Evolutionary conservation across 2,797 vertebrate species (phyloP).

Genomic region (Pyrrhura leucotis): DNA sequence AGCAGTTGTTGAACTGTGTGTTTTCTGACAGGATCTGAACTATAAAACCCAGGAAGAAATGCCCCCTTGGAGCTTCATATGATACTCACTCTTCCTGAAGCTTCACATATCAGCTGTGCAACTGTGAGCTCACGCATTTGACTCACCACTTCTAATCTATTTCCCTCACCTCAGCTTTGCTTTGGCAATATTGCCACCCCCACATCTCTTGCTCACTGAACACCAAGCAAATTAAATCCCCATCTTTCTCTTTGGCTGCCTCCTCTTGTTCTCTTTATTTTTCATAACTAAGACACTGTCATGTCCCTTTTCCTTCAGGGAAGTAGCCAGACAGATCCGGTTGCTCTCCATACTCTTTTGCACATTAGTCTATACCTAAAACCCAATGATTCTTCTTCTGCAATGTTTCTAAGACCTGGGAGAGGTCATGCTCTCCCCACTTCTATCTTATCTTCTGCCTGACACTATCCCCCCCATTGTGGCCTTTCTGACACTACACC

Average conservation of each 20-base stretch:
- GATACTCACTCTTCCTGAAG: background rate
- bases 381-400: background rate
- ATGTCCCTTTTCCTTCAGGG: background rate
- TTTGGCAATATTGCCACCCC: slow-evolving; percentile 52
- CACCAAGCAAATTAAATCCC: slow-evolving; percentile 30
- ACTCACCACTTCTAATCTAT: slow-evolving; percentile 23
- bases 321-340: background rate
- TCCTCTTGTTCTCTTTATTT: background rate
- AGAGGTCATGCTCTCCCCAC: background rate
- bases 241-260: background rate
- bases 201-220: slow-evolving; percentile 16
- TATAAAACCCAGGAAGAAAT: background rate
- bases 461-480: background rate
- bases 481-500: background rate
- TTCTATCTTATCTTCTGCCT: background rate
- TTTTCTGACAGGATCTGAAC: background rate
- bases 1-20: background rate
- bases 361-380: background rate
- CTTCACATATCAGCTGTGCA: slow-evolving; percentile 23
- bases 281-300: background rate
- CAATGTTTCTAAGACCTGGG: background rate
- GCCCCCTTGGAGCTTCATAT: background rate
- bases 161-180: slow-evolving; percentile 32
- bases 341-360: background rate
- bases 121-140: slow-evolving; percentile 37